These are phyloP conservation scores for Petrolisthes manimaculis DNA, from an alignment of 2,888 invertebrate genomes.

Conservation along the genomic window DNA sequence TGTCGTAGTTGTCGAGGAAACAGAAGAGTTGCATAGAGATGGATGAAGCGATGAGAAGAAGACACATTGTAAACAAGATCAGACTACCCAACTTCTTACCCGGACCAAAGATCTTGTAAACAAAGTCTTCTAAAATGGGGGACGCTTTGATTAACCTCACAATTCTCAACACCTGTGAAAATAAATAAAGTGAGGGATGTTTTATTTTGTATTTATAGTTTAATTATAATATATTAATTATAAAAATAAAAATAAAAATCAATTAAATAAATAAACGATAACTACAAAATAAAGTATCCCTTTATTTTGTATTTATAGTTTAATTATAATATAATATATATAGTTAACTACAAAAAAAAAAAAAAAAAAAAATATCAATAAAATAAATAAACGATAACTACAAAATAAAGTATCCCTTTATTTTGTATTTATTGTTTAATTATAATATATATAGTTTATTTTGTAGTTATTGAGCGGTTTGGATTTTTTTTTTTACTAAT, in stretches of 20 bases:
- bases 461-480: no score
- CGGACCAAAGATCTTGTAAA: slow-evolving; percentile 91
- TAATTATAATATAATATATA: no score
- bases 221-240: not conserved
- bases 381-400: no score
- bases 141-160: slow-evolving; percentile 97
- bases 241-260: no score
- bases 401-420: no score
- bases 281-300: no score
- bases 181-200: slow-evolving; percentile 64
- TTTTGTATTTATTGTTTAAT: not conserved
- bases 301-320: no score
- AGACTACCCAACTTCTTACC: slow-evolving; percentile 97
- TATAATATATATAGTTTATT: not conserved
- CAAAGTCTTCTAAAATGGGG: slow-evolving; percentile 97
- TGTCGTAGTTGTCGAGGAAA: slow-evolving; percentile 88
- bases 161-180: slow-evolving; percentile 85
- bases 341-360: no score
- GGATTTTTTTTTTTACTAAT: no score
- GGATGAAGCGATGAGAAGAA: slow-evolving; percentile 97
- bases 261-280: no score
- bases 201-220: not conserved
- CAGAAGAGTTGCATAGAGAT: slow-evolving; percentile 99
- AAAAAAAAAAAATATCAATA: no score
- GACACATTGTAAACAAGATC: slow-evolving; percentile 99